phyloP scores from a whole-genome alignment of 2,797 vertebrate genomes.

The Dermochelys coriacea region DNA sequence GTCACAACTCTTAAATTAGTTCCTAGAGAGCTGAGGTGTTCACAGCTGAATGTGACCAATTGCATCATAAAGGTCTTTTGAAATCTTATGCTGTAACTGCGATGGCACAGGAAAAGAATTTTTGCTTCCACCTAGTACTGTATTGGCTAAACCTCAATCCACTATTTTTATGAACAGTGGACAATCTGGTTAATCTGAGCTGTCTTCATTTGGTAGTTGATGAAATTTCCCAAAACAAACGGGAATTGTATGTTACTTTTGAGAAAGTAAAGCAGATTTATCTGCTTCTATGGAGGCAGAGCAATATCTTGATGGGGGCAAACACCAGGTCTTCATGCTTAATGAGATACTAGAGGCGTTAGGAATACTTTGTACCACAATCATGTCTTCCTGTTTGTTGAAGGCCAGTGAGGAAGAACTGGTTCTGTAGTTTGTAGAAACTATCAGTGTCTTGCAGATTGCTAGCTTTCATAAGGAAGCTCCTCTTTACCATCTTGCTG shows the following conservation, averaged over 20 bases:
- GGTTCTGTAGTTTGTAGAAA: background rate
- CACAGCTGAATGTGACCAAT: constrained; percentile 39
- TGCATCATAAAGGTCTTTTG: constrained; percentile 48
- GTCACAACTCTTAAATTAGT: constrained; percentile 40
- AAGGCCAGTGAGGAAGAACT: background rate
- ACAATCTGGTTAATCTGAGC: constrained; percentile 53
- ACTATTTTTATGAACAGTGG: constrained; percentile 47
- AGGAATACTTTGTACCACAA: background rate
- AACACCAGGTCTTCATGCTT: background rate
- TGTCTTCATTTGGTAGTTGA: constrained; percentile 67
- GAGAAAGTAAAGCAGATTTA: constrained; percentile 24
- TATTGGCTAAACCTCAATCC: constrained; percentile 50
- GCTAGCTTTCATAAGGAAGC: background rate
- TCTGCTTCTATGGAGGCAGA: background rate
- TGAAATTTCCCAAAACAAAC: constrained; percentile 46
- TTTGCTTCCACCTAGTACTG: constrained; percentile 57
- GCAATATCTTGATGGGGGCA: background rate
- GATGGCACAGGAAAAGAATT: constrained; percentile 69
- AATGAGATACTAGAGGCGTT: background rate
- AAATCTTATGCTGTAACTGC: constrained; percentile 59
- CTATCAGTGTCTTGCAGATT: background rate
- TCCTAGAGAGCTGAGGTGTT: constrained; percentile 36
- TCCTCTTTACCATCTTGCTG: background rate
- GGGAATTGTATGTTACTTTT: background rate
- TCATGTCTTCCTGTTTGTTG: background rate